phyloP scores from a whole-genome alignment of 2,888 invertebrate species.

The Callosobruchus maculatus region DNA sequence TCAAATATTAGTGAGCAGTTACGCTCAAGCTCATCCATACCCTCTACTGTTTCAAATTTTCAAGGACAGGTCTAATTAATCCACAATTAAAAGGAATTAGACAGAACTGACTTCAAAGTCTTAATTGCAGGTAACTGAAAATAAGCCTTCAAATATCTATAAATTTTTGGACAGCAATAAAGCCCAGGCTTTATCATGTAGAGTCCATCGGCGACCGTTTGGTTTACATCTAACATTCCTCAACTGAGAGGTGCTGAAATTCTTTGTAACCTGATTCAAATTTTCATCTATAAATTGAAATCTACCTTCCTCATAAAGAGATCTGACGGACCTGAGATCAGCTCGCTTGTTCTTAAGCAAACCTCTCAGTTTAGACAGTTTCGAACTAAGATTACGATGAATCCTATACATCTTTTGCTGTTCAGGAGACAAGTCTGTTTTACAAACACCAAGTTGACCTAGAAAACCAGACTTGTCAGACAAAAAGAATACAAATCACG shows the following conservation, averaged over 20 bases:
- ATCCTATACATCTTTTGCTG: too few species aligned
- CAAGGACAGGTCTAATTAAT: slow-evolving; percentile 16
- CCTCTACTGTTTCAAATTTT: slow-evolving; percentile 13
- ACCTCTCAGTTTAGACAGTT: too few species aligned
- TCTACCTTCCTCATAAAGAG: too few species aligned
- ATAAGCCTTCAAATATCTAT: slow-evolving; percentile 10
- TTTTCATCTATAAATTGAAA: too few species aligned
- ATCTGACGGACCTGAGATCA: too few species aligned
- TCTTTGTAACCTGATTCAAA: slow-evolving; percentile 12
- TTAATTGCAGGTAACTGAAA: slow-evolving; percentile 23
- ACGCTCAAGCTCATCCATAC: slow-evolving; percentile 18
- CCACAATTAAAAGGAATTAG: slow-evolving; percentile 23
- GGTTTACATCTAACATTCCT: slow-evolving; percentile 13
- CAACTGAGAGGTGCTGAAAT: slow-evolving; percentile 24
- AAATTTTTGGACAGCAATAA: slow-evolving; percentile 25
- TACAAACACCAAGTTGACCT: too few species aligned
- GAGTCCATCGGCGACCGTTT: slow-evolving; percentile 16
- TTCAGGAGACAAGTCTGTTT: too few species aligned
- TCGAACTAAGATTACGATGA: too few species aligned
- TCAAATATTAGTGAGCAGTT: slow-evolving; percentile 25
- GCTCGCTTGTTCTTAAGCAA: too few species aligned
- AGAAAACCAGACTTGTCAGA: too few species aligned
- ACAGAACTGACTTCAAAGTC: slow-evolving; percentile 20
- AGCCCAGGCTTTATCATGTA: slow-evolving; percentile 23
- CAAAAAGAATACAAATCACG: too few species aligned